These are phyloP conservation scores for Phortica okadai DNA, from an alignment of 2,888 invertebrate species.

Conservation along the genomic window DNA sequence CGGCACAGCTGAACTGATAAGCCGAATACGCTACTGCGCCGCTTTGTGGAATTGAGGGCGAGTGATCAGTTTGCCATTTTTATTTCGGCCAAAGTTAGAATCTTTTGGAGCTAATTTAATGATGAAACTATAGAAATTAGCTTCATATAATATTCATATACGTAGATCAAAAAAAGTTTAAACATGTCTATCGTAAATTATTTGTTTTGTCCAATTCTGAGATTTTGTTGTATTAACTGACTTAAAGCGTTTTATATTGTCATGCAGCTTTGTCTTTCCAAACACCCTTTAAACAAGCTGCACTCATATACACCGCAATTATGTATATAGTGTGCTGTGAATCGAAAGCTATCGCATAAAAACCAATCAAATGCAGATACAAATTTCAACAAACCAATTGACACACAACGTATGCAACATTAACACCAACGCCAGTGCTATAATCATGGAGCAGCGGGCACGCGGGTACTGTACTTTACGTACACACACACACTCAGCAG, in stretches of 20 bases:
- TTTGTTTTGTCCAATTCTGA: too few species aligned
- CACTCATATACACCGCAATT: neutral
- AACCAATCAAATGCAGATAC: neutral
- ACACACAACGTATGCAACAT: neutral
- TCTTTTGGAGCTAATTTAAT: too few species aligned
- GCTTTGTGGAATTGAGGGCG: neutral
- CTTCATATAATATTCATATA: too few species aligned
- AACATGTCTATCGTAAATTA: too few species aligned
- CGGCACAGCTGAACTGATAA: constrained; percentile 8
- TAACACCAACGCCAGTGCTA: neutral
- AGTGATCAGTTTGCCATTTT: neutral
- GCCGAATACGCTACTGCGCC: constrained; percentile 3
- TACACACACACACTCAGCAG: neutral
- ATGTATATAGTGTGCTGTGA: neutral
- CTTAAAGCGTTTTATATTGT: too few species aligned
- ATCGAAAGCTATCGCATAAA: neutral
- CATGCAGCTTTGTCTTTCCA: too few species aligned
- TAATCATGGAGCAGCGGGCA: neutral
- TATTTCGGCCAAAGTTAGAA: neutral
- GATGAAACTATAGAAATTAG: too few species aligned
- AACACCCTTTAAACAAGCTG: neutral
- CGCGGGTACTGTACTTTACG: neutral
- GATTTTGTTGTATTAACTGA: too few species aligned
- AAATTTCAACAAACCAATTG: neutral
- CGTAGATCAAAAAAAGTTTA: too few species aligned